Base-by-base conservation (phyloP, 2,888 invertebrate species). In the Nomada fabriciana region DNA sequence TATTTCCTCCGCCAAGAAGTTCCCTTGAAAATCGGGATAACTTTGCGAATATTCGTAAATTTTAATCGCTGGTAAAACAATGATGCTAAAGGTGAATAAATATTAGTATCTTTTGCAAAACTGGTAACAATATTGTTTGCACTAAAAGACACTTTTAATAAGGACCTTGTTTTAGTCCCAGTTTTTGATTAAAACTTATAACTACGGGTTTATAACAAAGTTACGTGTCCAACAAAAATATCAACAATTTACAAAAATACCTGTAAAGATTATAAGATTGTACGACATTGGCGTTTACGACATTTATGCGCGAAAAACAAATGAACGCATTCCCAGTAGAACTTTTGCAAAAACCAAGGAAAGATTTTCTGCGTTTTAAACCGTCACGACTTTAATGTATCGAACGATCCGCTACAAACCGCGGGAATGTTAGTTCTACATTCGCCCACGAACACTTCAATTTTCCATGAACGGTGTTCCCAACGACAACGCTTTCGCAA, bases 1-100 rank as follows among this genome's bases (percentile, higher is more conserved):
- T 11, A 1, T 36, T 11, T 18, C 15, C 13, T 0, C 15, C 55
- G 0, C n/a, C 23, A 2, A 11, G 15, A 18, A 53, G 29, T 64
- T 69, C 13, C 65, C 42, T 52, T n/a, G 64, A 69, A 69, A 79
- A 68, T 67, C 59, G 50, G 10, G 25, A 11, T 50, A 11, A 23
- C 11, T 61, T 15, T 29, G 4, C 60, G 52, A 75, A 36, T 36
- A 36, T 7, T 36, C 36, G 18, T 25, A 63, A 69, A 76, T 71
- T 71, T 76, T 64, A 59, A 70, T 71, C 57, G 55, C 36, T 9
- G 0, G 13, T 1, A 15, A 36, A 53, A 29, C 43, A 43, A 53
- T 25, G 43, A 42, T 11, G 53, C 43, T 7, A 7, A 1, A 47
- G 42, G 23, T 57, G 64, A 55, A 55, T 13, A 29, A 73, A 47